Evolutionary conservation across 92 coral and sea anemone genomes (phyloP).

Genomic region (Porites cylindrica): DNA sequence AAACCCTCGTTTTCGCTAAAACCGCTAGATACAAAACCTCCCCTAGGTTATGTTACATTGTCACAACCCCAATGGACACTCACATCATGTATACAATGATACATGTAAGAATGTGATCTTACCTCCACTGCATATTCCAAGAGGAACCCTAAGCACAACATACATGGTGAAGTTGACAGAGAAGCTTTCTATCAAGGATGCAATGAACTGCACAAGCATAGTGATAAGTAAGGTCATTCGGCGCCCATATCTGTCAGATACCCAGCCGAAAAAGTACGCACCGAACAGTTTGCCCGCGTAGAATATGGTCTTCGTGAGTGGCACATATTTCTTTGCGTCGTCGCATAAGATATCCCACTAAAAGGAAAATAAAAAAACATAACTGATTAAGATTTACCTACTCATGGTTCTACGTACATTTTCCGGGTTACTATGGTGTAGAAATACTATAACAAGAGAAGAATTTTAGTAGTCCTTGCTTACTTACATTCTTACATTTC

Average conservation of each 20-base stretch:
- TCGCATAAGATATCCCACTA: conserved; percentile 94
- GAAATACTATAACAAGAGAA: too few species aligned
- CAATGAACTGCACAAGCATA: conserved; percentile 88
- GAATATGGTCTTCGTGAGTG: conserved; percentile 96
- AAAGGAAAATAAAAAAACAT: background rate
- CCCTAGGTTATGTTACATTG: too few species aligned
- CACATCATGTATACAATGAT: too few species aligned
- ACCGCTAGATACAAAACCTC: too few species aligned
- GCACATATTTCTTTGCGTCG: conserved; percentile 87
- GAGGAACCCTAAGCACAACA: conserved; percentile 86
- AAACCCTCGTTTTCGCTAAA: too few species aligned
- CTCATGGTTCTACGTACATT: too few species aligned
- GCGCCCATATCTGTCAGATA: conserved; percentile 96
- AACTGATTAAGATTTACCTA: too few species aligned
- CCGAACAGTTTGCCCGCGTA: conserved; percentile 97
- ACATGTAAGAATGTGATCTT: conserved; percentile 8
- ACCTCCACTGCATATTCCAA: conserved; percentile 99
- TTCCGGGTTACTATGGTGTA: too few species aligned
- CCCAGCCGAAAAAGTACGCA: conserved; percentile 98
- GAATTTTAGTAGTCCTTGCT: too few species aligned
- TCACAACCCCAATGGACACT: too few species aligned
- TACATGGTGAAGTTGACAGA: conserved; percentile 94
- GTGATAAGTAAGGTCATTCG: conserved; percentile 87
- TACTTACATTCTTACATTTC: too few species aligned
- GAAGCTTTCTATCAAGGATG: conserved; percentile 89